phyloP scores from a whole-genome alignment of 2,797 vertebrate species.

The Oreochromis mossambicus region DNA sequence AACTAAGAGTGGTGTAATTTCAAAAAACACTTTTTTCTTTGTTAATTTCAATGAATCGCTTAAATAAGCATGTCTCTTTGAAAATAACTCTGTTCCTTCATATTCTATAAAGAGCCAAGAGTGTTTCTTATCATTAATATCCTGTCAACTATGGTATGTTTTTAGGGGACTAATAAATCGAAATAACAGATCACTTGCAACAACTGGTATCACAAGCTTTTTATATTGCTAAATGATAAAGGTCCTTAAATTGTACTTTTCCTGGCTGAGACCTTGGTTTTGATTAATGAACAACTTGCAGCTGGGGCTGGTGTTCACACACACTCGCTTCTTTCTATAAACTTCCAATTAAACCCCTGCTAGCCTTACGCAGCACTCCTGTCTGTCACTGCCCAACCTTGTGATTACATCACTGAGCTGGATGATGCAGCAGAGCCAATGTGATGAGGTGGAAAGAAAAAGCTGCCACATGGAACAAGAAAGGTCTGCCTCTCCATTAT shows the following conservation, averaged over 20 bases:
- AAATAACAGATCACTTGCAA: neutral
- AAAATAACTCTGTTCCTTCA: neutral
- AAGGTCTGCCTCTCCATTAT: neutral
- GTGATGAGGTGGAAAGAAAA: slow-evolving; percentile 4
- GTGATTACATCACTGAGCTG: neutral
- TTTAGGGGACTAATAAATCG: neutral
- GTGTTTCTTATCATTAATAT: neutral
- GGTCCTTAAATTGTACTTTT: neutral
- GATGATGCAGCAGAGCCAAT: slow-evolving; percentile 4
- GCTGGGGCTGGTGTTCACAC: neutral
- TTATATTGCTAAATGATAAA: neutral
- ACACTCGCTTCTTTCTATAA: neutral
- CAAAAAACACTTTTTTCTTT: neutral
- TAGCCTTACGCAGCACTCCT: neutral
- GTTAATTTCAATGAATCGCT: neutral
- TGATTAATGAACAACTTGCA: neutral
- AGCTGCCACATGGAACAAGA: neutral
- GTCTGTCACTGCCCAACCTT: neutral
- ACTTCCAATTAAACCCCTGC: neutral
- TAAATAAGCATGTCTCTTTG: neutral
- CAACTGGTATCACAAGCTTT: neutral
- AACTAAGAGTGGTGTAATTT: neutral
- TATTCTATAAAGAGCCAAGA: neutral
- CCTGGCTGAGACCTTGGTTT: neutral
- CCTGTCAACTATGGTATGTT: neutral